Base-by-base conservation (phyloP, 2,888 invertebrate species). In the Sericinus montela region DNA sequence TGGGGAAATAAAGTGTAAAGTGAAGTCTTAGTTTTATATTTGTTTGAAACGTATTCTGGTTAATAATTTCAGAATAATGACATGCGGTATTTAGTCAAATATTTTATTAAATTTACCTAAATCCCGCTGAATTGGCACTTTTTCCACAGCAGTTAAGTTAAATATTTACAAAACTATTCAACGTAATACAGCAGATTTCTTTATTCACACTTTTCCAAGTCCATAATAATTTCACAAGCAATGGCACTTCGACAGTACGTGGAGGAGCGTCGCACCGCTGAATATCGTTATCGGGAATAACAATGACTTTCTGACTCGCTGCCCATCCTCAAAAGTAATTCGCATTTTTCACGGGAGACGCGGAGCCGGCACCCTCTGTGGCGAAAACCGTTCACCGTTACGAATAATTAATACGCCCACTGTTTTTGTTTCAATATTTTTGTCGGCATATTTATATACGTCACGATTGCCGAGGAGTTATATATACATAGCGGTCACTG, bases 301-400 rank as follows among this genome's bases (percentile, higher is more conserved):
- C 88, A 88, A 88, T 86, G 84, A 78, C 66, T 84, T 88, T 86
- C 86, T 86, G 86, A 76, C 78, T 86, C 57, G 64, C 56, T 65
- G 64, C 56, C 55, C 63, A 64, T 65, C 60, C 59, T 63, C 63
- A 58, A 62, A 62, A 57, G 60, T 58, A 60, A 63, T 59, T 58
- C 60, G 59, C 58, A 63, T 65, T 65, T 63, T 65, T 65, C 64
- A 64, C 55, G 56, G 60, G 54, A 53, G 53, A 52, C 34, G 45
- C n/a, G 29, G 10, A 29, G 51, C 51, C 29, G 43, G 23, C 36
- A 16, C 48, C 48, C 48, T 32, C 37, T 19, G 29, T 23, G 28
- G 19, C 36, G 28, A 35, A 9, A 10, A 16, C 36, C 9, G 32
- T 6, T 25, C 35, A 34, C 19, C 43, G 23, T 35, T 11, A 34